Percentiles rank a stretch among this genome's conserved stretches.
These are phyloP conservation scores for Psilopogon haemacephalus DNA, from an alignment of 2,113 vertebrate genomes.

Conservation along the genomic window DNA sequence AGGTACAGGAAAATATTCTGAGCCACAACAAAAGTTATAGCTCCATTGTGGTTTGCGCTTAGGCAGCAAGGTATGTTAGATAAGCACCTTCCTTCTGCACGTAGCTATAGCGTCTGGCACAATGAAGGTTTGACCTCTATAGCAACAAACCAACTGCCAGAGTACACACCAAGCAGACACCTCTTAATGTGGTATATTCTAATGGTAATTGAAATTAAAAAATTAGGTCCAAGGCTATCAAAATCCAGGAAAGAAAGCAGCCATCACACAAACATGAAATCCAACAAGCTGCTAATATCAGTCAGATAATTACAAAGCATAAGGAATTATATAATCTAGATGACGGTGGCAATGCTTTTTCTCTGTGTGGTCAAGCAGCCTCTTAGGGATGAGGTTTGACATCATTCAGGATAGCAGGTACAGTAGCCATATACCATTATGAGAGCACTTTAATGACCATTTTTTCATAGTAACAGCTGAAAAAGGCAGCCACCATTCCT, in stretches of 20 bases:
- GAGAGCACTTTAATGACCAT: not conserved
- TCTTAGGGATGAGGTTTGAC: not conserved
- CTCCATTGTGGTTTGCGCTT: not conserved
- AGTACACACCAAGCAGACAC: not conserved
- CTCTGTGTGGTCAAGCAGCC: not conserved
- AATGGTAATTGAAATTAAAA: not conserved
- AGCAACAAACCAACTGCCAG: not conserved
- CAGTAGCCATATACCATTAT: accelerated
- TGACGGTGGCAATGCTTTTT: not conserved
- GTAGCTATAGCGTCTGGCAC: not conserved
- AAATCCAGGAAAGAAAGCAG: not conserved
- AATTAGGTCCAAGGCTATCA: not conserved
- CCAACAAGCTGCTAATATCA: not conserved
- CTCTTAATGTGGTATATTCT: not conserved
- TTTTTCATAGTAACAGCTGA: not conserved
- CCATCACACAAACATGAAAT: not conserved
- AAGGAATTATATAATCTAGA: not conserved
- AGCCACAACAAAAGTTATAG: not conserved
- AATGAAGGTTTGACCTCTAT: not conserved
- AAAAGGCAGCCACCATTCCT: not conserved
- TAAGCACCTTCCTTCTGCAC: not conserved
- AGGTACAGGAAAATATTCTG: not conserved
- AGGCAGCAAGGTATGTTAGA: not conserved
- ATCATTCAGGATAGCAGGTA: not conserved
- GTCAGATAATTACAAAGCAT: not conserved